phyloP scores from a whole-genome alignment of 2,888 invertebrate genomes.

The Dolomedes plantarius region DNA sequence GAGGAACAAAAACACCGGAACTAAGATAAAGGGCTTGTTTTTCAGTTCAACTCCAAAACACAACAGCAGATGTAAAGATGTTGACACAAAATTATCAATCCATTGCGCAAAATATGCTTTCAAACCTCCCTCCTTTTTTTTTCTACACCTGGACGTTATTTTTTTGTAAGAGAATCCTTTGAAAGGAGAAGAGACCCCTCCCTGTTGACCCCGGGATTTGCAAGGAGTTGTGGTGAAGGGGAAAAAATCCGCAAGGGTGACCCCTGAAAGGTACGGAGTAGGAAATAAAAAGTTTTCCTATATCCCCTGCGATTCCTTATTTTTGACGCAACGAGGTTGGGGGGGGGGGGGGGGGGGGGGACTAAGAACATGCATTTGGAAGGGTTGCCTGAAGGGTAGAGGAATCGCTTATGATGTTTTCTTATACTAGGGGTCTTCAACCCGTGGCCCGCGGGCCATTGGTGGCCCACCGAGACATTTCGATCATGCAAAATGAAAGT shows the following conservation, averaged over 20 bases:
- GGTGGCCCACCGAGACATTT: too few species aligned
- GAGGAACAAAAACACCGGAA: conserved; percentile 65
- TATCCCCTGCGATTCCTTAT: conserved; percentile 19
- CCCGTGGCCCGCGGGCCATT: too few species aligned
- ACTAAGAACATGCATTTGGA: too few species aligned
- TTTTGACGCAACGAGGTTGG: conserved; percentile 11
- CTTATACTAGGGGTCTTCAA: too few species aligned
- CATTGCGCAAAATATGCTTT: conserved; percentile 66
- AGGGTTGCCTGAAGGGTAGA: conserved; percentile 48
- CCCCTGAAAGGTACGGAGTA: not conserved
- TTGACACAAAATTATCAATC: conserved; percentile 69
- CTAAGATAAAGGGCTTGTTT: conserved; percentile 65
- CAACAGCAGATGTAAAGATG: conserved; percentile 67
- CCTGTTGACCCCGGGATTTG: conserved; percentile 55
- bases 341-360: too few species aligned
- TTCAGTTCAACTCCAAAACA: conserved; percentile 40
- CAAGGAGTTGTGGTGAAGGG: conserved; percentile 11
- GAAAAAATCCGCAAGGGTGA: conserved; percentile 17
- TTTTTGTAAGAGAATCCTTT: conserved; percentile 63
- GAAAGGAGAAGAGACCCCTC: conserved; percentile 68
- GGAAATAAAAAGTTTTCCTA: conserved; percentile 22
- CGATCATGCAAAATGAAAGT: too few species aligned
- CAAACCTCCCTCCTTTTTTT: conserved; percentile 9
- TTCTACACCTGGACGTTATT: conserved; percentile 37
- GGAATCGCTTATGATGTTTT: conserved; percentile 16